Conservation (phyloP, 1,140 invertebrate genomes). For the Nomia melanderi region DNA sequence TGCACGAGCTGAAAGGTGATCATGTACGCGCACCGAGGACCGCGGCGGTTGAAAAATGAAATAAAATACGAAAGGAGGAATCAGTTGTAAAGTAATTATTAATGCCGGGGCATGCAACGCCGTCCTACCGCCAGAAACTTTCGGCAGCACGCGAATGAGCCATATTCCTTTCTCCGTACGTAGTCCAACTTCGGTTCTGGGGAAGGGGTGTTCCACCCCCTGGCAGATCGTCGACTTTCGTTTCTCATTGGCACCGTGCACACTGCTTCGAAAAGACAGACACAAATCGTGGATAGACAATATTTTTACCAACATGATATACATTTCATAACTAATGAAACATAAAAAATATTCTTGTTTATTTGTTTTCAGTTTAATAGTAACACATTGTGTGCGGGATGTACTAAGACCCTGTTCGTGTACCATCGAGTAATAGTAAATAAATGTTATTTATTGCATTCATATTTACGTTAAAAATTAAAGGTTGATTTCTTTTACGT, state of each 20-base stretch:
- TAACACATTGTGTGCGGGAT: too few relatives aligned
- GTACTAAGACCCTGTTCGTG: too few relatives aligned
- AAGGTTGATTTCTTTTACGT: too few relatives aligned
- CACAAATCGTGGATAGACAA: background rate
- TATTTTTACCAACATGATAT: background rate
- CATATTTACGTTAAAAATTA: too few relatives aligned
- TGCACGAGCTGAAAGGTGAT: slow-evolving; percentile 37
- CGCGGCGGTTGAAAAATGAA: slow-evolving; percentile 54
- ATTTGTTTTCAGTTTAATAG: too few relatives aligned
- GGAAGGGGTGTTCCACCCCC: slow-evolving; percentile 65
- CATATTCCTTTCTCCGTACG: slow-evolving; percentile 77
- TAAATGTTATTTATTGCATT: too few relatives aligned
- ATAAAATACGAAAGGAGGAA: slow-evolving; percentile 74
- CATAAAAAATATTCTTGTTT: too few relatives aligned
- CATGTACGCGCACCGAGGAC: slow-evolving; percentile 47
- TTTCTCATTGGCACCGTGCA: slow-evolving; percentile 72
- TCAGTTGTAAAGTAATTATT: slow-evolving; percentile 80
- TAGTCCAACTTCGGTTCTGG: slow-evolving; percentile 73
- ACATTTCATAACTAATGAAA: too few relatives aligned
- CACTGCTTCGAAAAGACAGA: background rate
- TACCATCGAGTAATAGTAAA: too few relatives aligned
- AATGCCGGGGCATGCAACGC: slow-evolving; percentile 77
- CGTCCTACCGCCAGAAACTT: slow-evolving; percentile 74
- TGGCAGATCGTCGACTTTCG: slow-evolving; percentile 70
- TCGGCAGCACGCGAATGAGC: slow-evolving; percentile 80